phyloP scores from a whole-genome alignment of 1,140 invertebrate genomes.

The Halotydeus destructor region DNA sequence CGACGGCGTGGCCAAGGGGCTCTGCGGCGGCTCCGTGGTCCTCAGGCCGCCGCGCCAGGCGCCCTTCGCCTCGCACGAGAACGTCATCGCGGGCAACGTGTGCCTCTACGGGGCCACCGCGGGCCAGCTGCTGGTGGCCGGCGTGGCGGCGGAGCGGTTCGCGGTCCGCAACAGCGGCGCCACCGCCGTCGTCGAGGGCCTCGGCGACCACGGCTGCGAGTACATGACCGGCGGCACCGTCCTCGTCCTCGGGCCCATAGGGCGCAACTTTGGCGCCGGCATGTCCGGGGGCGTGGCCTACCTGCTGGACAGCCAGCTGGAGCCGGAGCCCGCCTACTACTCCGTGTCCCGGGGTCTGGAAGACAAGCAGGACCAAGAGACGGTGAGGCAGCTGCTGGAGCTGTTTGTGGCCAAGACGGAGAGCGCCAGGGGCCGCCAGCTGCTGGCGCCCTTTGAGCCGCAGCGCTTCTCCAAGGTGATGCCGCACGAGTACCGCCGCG shows the following conservation, averaged over 20 bases:
- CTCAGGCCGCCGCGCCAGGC: slow-evolving; percentile 76
- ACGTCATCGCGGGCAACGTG: slow-evolving; percentile 95
- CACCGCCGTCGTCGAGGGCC: slow-evolving; percentile 61
- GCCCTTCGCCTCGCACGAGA: slow-evolving; percentile 62
- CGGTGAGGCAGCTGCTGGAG: slow-evolving; percentile 51
- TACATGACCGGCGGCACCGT: slow-evolving; percentile 95
- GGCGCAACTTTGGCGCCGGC: slow-evolving; percentile 93
- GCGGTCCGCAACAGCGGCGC: slow-evolving; percentile 93
- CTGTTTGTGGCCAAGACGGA: slow-evolving; percentile 80
- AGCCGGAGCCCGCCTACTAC: too few species aligned
- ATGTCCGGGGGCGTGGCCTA: slow-evolving; percentile 96
- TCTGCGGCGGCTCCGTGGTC: slow-evolving; percentile 84
- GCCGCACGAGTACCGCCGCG: slow-evolving; percentile 87
- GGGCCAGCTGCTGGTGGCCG: slow-evolving; percentile 82
- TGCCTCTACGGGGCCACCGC: slow-evolving; percentile 91
- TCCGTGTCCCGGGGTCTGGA: too few species aligned
- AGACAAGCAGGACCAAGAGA: slow-evolving; percentile 51
- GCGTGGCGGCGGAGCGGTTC: slow-evolving; percentile 91
- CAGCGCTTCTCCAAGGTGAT: slow-evolving; percentile 82
- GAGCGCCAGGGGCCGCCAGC: slow-evolving; percentile 54
- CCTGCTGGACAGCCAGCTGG: too few species aligned
- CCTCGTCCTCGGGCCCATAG: slow-evolving; percentile 77
- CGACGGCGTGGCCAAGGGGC: slow-evolving; percentile 88
- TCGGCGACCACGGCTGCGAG: slow-evolving; percentile 97
- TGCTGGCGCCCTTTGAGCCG: slow-evolving; percentile 51